Base-by-base conservation (phyloP, 2,888 invertebrate species). In the Eupithecia exiguata region DNA sequence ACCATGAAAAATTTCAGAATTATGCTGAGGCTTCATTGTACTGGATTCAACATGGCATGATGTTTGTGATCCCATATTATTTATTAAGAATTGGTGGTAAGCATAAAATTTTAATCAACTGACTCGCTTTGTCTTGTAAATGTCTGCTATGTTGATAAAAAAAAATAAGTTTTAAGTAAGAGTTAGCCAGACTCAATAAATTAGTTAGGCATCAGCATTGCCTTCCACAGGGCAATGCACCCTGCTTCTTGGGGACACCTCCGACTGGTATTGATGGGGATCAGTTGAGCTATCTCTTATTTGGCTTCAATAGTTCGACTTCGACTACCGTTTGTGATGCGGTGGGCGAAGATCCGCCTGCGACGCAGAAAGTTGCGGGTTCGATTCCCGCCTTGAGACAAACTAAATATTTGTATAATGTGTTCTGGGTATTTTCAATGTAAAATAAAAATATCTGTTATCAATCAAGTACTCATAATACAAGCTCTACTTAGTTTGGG, bases 1-100 rank as follows among this genome's bases (percentile, higher is more conserved):
- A 46, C 46, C 53, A 53, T 67, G 9, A 40, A 67, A 74, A 69
- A 71, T 84, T 77, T 61, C 93, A 98, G 98, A 96, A 99, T 88
- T 97, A 98, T 81, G 97, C 98, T 88, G 99, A 99, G 93, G 97
- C 97, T 86, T 97, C 98, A 79, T 96, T 98, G 74, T 99, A 99
- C 92, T 99, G 98, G 96, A 97, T 99, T 87, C 99, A 99, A 92
- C 99, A 99, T 94, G 96, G 97, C 80, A 96, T 99, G 95, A 98
- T 99, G 97, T 96, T 99, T 91, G 96, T 99, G 74, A 98, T 98
- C 93, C 99, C 99, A 80, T 97, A 98, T 91, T 99, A 98, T 92
- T 96, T 99, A 77, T 94, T 99, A 86, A 96, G 96, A 91, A 95
- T 97, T 88, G 97, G 98, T 95, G 99, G 98, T 98, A 95, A 91